Percentiles rank a stretch among this genome's conserved stretches.
phyloP scores from a whole-genome alignment of 2,888 invertebrate genomes.

The Phorcus lineatus region DNA sequence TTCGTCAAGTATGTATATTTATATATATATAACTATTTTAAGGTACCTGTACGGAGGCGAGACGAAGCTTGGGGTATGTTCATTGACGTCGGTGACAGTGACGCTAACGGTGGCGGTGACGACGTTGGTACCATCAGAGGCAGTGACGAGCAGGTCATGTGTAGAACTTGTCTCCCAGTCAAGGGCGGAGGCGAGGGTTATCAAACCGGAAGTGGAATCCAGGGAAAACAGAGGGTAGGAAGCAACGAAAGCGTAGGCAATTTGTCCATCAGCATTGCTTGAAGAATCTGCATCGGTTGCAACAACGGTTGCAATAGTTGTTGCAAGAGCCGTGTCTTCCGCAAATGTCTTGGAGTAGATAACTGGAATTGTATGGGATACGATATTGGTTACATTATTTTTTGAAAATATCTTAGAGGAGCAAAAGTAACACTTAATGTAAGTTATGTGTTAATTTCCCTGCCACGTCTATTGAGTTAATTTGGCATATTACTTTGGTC shows the following conservation, averaged over 20 bases:
- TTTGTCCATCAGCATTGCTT: conserved; percentile 41
- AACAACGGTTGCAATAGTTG: conserved; percentile 36
- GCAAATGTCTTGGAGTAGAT: conserved; percentile 38
- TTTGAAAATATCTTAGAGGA: no score
- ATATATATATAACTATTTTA: no score
- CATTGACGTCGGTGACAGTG: conserved; percentile 66
- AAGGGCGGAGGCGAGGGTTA: conserved; percentile 42
- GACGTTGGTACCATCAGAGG: conserved; percentile 49
- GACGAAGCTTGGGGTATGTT: conserved; percentile 58
- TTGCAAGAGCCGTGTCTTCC: conserved; percentile 44
- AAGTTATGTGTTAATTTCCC: no score
- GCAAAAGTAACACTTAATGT: no score
- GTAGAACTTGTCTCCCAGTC: conserved; percentile 49
- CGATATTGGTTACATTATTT: no score
- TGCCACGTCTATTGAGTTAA: no score
- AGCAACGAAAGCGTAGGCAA: conserved; percentile 49
- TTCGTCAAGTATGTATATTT: no score
- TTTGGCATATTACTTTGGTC: no score
- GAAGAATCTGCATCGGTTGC: conserved; percentile 55
- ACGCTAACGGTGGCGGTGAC: conserved; percentile 55
- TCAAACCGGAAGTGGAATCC: conserved; percentile 47
- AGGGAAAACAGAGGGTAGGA: conserved; percentile 49
- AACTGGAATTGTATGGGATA: conserved; percentile 27
- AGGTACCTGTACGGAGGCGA: conserved; percentile 46
- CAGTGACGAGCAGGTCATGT: conserved; percentile 49